A percentile compares a stretch with the other conserved stretches of the same genome.
Evolutionary conservation across 2,888 invertebrate genomes (phyloP).

Genomic region (Epinotia brunnichana): DNA sequence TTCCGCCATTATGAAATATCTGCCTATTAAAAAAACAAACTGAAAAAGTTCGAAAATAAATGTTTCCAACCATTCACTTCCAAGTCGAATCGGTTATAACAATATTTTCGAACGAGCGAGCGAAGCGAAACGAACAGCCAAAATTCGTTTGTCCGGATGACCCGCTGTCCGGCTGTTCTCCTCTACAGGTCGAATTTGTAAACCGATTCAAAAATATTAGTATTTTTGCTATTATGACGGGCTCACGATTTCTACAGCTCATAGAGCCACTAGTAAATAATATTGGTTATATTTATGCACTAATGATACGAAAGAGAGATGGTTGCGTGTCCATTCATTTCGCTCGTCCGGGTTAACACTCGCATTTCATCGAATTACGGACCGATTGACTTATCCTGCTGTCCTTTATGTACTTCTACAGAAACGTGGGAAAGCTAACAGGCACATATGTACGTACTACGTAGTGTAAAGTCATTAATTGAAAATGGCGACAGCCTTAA

Average conservation of each 20-base stretch:
- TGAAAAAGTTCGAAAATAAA: neutral
- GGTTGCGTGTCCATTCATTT: neutral
- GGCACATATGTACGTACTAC: too few relatives aligned
- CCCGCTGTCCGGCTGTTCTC: too few relatives aligned
- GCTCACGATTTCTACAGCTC: too few relatives aligned
- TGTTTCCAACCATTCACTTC: neutral
- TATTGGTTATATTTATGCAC: neutral
- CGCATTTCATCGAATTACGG: constrained; percentile 14
- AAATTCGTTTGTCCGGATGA: too few relatives aligned
- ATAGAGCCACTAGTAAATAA: too few relatives aligned
- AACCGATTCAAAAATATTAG: too few relatives aligned
- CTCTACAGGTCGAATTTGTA: too few relatives aligned
- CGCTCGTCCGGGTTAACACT: neutral
- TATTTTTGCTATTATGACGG: too few relatives aligned
- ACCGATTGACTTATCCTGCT: constrained; percentile 14
- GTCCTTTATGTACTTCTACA: neutral
- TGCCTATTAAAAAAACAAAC: neutral
- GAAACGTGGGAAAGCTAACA: neutral
- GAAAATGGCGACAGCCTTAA: neutral
- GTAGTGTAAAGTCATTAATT: neutral
- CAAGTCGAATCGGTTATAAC: neutral
- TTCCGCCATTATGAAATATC: neutral
- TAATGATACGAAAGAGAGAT: neutral
- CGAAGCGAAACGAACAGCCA: too few relatives aligned
- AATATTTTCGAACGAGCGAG: neutral